Conservation (phyloP, 2,797 vertebrate genomes). For the Poeciliopsis gracilis region DNA sequence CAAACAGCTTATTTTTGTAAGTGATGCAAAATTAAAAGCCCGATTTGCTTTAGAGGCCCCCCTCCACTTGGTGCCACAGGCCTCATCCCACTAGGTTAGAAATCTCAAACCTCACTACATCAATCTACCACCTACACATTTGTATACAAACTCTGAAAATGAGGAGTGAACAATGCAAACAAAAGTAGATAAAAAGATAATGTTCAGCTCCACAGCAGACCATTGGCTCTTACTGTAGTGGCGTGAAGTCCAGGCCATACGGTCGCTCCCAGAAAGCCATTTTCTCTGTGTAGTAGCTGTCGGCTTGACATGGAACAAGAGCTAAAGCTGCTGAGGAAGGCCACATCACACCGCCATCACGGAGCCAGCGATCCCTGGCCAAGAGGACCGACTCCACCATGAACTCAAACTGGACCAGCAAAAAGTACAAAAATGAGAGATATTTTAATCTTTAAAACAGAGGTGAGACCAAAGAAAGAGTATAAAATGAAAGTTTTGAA, state of each 20-base stretch:
- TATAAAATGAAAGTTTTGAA: neutral
- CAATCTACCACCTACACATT: neutral
- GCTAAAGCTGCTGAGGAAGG: slow-evolving; percentile 80
- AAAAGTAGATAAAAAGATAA: neutral
- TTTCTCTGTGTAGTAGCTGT: slow-evolving; percentile 79
- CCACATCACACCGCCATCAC: slow-evolving; percentile 82
- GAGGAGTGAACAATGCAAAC: neutral
- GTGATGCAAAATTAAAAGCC: neutral
- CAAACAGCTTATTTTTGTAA: neutral
- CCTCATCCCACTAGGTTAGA: neutral
- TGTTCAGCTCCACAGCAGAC: neutral
- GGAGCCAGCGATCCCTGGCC: slow-evolving; percentile 80
- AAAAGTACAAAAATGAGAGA: neutral
- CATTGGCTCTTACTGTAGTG: slow-evolving; percentile 78
- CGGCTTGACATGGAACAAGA: slow-evolving; percentile 83
- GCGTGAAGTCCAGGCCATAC: slow-evolving; percentile 85
- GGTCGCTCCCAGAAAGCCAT: slow-evolving; percentile 84
- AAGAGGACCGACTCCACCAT: slow-evolving; percentile 87
- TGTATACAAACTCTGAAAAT: neutral
- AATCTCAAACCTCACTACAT: neutral
- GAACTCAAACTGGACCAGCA: slow-evolving; percentile 82
- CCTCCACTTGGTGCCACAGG: neutral
- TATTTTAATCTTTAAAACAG: neutral
- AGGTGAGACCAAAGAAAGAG: neutral
- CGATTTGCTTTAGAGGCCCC: neutral